phyloP scores from a whole-genome alignment of 1,140 invertebrate species.

The Caenorhabditis remanei region DNA sequence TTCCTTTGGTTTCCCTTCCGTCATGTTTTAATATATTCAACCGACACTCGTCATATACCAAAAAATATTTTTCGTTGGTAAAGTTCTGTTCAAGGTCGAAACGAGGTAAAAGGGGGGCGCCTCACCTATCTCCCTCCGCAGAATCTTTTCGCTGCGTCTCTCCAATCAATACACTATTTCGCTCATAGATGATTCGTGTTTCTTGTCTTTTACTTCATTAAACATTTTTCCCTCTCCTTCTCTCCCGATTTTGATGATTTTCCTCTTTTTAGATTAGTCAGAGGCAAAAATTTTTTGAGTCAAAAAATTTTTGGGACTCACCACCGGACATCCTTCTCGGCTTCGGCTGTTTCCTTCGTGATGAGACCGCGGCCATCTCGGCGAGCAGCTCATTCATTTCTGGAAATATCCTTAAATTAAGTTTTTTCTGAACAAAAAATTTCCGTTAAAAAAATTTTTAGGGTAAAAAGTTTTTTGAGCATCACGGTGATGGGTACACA shows the following conservation, averaged over 20 bases:
- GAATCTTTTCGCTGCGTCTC: neutral
- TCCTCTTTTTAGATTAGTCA: no score
- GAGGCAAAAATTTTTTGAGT: neutral
- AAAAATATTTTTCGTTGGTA: no score
- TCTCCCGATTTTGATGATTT: neutral
- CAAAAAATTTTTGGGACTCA: neutral
- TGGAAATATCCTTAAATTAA: neutral
- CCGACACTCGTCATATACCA: no score
- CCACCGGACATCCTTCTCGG: constrained; percentile 43
- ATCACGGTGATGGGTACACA: no score
- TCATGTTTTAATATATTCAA: no score
- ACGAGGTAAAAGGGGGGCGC: no score
- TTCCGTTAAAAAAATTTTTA: no score
- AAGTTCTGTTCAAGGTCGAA: no score
- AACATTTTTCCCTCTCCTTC: neutral
- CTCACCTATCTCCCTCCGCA: neutral
- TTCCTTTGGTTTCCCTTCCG: no score
- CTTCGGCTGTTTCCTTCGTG: constrained; percentile 26
- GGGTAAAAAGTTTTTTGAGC: no score
- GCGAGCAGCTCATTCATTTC: constrained; percentile 45
- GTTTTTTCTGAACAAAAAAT: neutral
- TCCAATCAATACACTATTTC: neutral
- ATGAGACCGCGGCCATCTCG: constrained; percentile 49
- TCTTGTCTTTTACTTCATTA: constrained; percentile 32
- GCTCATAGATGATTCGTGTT: neutral